Percentiles rank a stretch among this genome's conserved stretches.
These are phyloP conservation scores for Delphinus delphis DNA, from an alignment of 2,113 vertebrate species.

Conservation along the genomic window DNA sequence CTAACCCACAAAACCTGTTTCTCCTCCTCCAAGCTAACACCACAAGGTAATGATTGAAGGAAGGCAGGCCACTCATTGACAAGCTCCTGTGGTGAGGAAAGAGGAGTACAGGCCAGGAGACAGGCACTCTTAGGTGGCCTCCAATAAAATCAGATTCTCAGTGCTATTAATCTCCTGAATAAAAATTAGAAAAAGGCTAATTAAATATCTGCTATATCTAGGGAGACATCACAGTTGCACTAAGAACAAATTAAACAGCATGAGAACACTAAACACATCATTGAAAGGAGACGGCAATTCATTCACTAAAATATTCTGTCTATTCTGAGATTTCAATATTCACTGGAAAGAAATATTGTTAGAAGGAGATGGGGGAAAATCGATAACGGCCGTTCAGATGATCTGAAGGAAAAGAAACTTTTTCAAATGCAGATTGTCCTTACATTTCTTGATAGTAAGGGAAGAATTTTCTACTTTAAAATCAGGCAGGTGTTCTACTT, in stretches of 20 bases:
- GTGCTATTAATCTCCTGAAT: not conserved
- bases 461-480: slow-evolving; percentile 63
- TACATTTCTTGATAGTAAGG: slow-evolving; percentile 81
- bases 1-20: slow-evolving; percentile 74
- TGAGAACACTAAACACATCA: not conserved
- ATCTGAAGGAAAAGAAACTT: not conserved
- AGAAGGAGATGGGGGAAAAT: not conserved
- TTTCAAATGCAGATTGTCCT: slow-evolving; percentile 9
- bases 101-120: not conserved
- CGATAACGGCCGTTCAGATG: not conserved
- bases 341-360: not conserved
- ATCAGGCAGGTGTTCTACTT: slow-evolving; percentile 45
- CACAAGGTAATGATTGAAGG: slow-evolving; percentile 28
- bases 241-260: slow-evolving; percentile 22
- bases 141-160: slow-evolving; percentile 5
- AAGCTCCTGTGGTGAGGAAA: not conserved
- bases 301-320: not conserved
- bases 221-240: not conserved
- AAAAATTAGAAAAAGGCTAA: slow-evolving; percentile 47
- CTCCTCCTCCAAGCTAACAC: slow-evolving; percentile 55
- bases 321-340: not conserved
- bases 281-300: not conserved
- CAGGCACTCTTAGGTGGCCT: not conserved
- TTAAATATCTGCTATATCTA: not conserved
- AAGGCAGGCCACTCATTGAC: not conserved